These are phyloP conservation scores for Tenodera sinensis DNA, from an alignment of 2,888 invertebrate species.

Conservation along the genomic window DNA sequence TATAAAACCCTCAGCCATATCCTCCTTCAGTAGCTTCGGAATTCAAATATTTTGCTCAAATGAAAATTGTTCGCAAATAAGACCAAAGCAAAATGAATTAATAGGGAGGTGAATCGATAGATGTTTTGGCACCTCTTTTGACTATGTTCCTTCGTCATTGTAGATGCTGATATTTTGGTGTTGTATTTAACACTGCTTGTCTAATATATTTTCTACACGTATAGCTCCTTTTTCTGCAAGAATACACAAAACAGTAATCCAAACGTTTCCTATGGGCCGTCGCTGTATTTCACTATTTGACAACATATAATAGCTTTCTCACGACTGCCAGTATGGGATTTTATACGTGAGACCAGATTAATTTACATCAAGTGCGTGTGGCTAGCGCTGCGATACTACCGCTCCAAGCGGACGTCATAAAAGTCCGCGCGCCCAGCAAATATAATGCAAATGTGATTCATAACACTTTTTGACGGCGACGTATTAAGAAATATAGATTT, in stretches of 20 bases:
- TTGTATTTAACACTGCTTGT: too few species aligned
- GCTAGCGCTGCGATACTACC: neutral
- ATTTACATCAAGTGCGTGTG: neutral
- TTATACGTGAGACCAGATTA: neutral
- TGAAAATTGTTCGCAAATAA: too few species aligned
- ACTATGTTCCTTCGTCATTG: too few species aligned
- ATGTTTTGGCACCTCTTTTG: too few species aligned
- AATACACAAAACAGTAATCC: neutral
- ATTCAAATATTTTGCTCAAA: too few species aligned
- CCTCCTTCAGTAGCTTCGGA: too few species aligned
- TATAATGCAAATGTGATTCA: neutral
- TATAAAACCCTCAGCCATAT: too few species aligned
- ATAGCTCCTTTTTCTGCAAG: neutral
- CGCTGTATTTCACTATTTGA: neutral
- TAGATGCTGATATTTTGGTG: too few species aligned
- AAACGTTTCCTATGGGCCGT: neutral
- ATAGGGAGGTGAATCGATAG: too few species aligned
- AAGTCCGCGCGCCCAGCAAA: neutral
- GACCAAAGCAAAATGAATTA: too few species aligned
- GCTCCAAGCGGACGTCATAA: neutral
- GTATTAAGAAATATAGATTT: neutral
- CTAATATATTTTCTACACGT: too few species aligned
- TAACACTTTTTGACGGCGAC: neutral
- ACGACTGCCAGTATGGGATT: neutral
- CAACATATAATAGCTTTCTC: neutral